These are phyloP conservation scores for Falco naumanni DNA, from an alignment of 2,797 vertebrate genomes.

Conservation along the genomic window DNA sequence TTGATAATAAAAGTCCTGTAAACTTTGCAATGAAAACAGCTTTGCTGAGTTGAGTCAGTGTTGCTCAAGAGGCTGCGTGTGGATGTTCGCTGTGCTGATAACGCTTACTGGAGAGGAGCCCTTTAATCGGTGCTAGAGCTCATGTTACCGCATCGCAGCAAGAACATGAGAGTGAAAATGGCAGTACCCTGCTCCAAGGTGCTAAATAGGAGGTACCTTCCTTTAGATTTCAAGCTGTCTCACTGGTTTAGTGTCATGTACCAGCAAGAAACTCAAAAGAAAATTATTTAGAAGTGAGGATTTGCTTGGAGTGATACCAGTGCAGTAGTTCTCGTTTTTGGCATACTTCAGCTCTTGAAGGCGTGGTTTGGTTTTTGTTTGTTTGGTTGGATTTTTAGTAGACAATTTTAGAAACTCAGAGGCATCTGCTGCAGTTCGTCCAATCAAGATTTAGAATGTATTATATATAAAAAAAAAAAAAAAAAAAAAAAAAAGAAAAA, in stretches of 20 bases:
- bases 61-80: not conserved
- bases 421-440: not conserved
- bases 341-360: not conserved
- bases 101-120: not conserved
- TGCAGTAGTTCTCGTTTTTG: not conserved
- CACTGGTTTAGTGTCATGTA: not conserved
- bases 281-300: not conserved
- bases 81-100: not conserved
- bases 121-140: not conserved
- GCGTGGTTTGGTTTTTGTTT: not conserved
- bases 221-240: not conserved
- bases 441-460: not conserved
- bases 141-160: accelerated
- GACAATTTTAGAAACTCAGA: not conserved
- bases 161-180: not conserved
- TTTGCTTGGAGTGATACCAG: not conserved
- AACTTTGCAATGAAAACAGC: not conserved
- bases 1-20: not conserved
- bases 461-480: not conserved
- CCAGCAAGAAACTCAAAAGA: not conserved
- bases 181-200: not conserved
- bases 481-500: not conserved
- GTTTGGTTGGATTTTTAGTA: not conserved
- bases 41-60: not conserved
- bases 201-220: not conserved